Percentiles rank a stretch among this genome's conserved stretches.
Conservation (phyloP, 2,797 vertebrate genomes). For the Valencia hispanica region DNA sequence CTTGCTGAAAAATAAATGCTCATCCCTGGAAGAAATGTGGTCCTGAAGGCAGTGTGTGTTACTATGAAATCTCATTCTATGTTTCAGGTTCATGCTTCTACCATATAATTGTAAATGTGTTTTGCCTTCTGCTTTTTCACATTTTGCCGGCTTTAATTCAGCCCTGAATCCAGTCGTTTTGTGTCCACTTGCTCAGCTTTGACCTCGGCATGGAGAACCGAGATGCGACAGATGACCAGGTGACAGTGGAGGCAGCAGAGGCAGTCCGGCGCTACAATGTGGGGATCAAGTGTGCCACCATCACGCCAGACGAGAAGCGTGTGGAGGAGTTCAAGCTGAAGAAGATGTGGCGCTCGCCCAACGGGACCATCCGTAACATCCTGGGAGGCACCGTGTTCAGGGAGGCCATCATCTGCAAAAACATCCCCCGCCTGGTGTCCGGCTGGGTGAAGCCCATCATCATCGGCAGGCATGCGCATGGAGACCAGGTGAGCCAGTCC, state of each 20-base stretch:
- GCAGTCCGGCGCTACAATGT: constrained; percentile 90
- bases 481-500: constrained; percentile 87
- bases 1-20: no score
- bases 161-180: background rate
- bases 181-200: constrained; percentile 78
- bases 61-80: background rate
- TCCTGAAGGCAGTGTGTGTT: no score
- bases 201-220: constrained; percentile 95
- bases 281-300: constrained; percentile 97
- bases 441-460: constrained; percentile 97
- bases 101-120: background rate
- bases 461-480: constrained; percentile 96
- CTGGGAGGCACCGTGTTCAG: constrained; percentile 97
- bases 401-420: constrained; percentile 96
- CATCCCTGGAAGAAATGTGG: no score
- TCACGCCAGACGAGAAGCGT: constrained; percentile 96
- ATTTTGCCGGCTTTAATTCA: background rate
- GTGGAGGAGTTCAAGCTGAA: constrained; percentile 97
- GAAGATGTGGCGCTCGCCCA: constrained; percentile 98
- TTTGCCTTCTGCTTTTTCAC: background rate
- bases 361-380: constrained; percentile 97
- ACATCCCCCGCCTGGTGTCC: constrained; percentile 93
- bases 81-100: background rate
- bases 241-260: constrained; percentile 94
- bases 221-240: constrained; percentile 90